These are phyloP conservation scores for Metopolophium dirhodum DNA, from an alignment of 1,140 invertebrate genomes.

Conservation along the genomic window DNA sequence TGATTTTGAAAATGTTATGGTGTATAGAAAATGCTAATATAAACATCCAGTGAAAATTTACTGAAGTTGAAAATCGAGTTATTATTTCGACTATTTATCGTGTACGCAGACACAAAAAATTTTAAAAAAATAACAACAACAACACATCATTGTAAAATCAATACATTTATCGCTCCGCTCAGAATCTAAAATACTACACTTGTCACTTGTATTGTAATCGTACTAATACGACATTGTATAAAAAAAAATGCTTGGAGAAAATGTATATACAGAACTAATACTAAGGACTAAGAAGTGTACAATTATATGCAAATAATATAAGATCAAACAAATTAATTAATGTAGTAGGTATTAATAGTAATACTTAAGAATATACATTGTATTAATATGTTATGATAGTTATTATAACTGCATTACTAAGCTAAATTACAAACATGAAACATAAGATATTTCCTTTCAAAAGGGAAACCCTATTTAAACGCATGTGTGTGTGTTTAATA, in stretches of 20 bases:
- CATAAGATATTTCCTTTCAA: neutral
- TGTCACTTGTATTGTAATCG: neutral
- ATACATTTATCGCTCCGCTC: too few species aligned
- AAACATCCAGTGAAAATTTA: too few species aligned
- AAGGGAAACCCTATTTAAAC: neutral
- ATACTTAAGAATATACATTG: neutral
- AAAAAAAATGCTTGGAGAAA: neutral
- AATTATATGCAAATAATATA: too few species aligned
- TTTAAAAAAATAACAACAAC: too few species aligned
- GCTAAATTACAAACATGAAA: neutral
- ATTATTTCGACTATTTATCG: too few species aligned
- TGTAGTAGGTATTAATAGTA: neutral
- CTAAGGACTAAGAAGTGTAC: neutral
- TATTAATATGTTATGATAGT: neutral
- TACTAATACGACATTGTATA: too few species aligned
- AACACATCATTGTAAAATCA: too few species aligned
- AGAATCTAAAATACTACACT: neutral
- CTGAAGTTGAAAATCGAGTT: too few species aligned
- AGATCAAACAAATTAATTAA: neutral
- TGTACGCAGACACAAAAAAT: too few species aligned
- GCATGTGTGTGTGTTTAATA: neutral
- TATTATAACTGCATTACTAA: neutral
- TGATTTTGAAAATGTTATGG: too few species aligned
- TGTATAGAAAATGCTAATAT: too few species aligned
- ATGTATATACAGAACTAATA: neutral